A percentile compares a stretch with the other conserved stretches of the same genome.
Conservation (phyloP, 2,888 invertebrate species). For the Zootermopsis nevadensis region DNA sequence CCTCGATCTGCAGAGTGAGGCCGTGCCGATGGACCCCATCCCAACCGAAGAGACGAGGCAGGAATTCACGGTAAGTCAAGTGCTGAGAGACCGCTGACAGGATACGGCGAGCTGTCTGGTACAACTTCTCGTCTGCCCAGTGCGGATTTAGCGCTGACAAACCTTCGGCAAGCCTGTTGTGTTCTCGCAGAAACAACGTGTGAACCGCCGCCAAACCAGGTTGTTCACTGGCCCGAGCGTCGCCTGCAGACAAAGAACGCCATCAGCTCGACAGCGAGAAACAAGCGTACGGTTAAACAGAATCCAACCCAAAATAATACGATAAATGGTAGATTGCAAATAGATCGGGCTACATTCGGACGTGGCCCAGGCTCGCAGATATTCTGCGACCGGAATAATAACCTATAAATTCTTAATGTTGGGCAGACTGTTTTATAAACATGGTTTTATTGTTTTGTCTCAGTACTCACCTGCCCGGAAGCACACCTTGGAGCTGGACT, state of each 20-base stretch:
- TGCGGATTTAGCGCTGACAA: slow-evolving; percentile 61
- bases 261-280: too few relatives aligned
- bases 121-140: slow-evolving; percentile 62
- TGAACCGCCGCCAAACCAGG: slow-evolving; percentile 65
- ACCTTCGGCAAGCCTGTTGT: slow-evolving; percentile 62
- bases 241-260: slow-evolving; percentile 56
- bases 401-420: too few relatives aligned
- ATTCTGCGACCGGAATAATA: too few relatives aligned
- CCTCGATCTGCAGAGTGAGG: slow-evolving; percentile 63
- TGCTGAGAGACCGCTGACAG: slow-evolving; percentile 60
- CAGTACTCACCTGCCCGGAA: slow-evolving; percentile 60
- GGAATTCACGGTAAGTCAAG: slow-evolving; percentile 61
- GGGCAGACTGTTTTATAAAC: too few relatives aligned
- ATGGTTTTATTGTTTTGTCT: background rate
- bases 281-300: too few relatives aligned
- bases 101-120: slow-evolving; percentile 59
- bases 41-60: slow-evolving; percentile 68
- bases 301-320: too few relatives aligned
- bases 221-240: slow-evolving; percentile 65
- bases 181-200: slow-evolving; percentile 64
- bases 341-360: too few relatives aligned
- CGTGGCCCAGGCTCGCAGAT: too few relatives aligned
- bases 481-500: slow-evolving; percentile 62
- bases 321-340: too few relatives aligned
- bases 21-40: slow-evolving; percentile 63